Conservation (phyloP, 2,797 vertebrate genomes). For the Chelidonichthys spinosus region DNA sequence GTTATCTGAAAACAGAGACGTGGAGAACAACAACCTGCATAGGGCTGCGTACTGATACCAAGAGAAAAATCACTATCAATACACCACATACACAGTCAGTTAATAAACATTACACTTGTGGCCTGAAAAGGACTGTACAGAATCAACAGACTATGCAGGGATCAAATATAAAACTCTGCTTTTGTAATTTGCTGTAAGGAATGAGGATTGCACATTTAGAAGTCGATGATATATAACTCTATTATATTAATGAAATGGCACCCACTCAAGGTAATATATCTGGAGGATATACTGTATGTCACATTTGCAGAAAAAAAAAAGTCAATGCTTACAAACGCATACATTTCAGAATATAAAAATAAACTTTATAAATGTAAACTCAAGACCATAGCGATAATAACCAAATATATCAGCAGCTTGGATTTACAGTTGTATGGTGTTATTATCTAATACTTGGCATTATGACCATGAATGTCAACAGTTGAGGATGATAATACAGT, state of each 20-base stretch:
- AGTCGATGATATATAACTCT: conserved; percentile 26
- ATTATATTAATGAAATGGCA: conserved; percentile 32
- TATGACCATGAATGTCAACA: conserved; percentile 69
- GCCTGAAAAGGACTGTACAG: conserved; percentile 37
- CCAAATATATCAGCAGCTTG: conserved; percentile 81
- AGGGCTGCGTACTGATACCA: conserved; percentile 53
- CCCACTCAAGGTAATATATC: conserved; percentile 36
- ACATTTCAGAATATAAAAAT: conserved; percentile 84
- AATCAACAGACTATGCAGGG: conserved; percentile 44
- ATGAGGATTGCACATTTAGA: conserved; percentile 46
- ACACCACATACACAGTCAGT: conserved; percentile 71
- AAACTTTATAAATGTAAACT: conserved; percentile 79
- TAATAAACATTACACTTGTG: conserved; percentile 66
- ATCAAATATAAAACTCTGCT: conserved; percentile 49
- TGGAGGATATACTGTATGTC: conserved; percentile 46
- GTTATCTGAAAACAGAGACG: conserved; percentile 58
- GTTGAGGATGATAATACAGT: conserved; percentile 62
- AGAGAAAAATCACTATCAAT: conserved; percentile 73
- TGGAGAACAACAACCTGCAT: conserved; percentile 64
- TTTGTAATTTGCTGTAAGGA: conserved; percentile 27
- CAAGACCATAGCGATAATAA: conserved; percentile 74
- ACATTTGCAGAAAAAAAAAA: conserved; percentile 31
- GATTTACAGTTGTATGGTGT: conserved; percentile 79
- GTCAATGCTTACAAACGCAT: conserved; percentile 44
- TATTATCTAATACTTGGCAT: conserved; percentile 79